Evolutionary conservation across 1,140 invertebrate genomes (phyloP).

Genomic region (Drosophila azteca): DNA sequence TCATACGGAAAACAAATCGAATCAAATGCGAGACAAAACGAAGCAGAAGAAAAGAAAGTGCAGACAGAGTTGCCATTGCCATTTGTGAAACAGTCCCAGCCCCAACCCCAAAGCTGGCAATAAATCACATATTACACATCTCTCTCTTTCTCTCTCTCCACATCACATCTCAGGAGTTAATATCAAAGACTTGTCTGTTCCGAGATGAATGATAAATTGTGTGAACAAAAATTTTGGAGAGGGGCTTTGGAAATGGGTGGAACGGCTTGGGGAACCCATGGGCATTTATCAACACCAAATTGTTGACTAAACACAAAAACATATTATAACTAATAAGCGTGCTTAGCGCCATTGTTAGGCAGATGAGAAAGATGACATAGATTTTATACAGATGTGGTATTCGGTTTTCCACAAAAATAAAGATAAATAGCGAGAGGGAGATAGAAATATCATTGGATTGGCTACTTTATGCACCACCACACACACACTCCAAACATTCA

Average conservation of each 20-base stretch:
- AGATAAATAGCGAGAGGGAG: neutral
- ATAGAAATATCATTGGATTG: conserved; percentile 39
- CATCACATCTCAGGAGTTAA: conserved; percentile 28
- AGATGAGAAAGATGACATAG: conserved; percentile 53
- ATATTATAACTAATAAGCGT: conserved; percentile 73
- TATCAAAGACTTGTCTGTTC: conserved; percentile 9
- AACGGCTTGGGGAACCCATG: conserved; percentile 4
- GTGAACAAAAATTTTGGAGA: conserved; percentile 47
- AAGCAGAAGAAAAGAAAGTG: conserved; percentile 46
- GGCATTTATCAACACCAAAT: conserved; percentile 56
- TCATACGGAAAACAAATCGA: conserved; percentile 23
- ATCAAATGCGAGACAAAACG: conserved; percentile 15
- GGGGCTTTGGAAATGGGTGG: conserved; percentile 12
- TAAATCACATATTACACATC: conserved; percentile 40
- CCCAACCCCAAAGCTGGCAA: neutral
- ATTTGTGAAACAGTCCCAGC: conserved; percentile 29
- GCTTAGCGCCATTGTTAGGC: conserved; percentile 69
- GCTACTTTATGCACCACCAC: conserved; percentile 65
- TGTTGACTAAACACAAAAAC: conserved; percentile 66
- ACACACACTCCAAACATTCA: too few relatives aligned
- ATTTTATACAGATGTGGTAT: conserved; percentile 3
- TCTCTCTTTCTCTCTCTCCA: neutral
- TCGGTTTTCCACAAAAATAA: conserved; percentile 15
- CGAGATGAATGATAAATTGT: conserved; percentile 59
- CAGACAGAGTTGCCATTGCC: conserved; percentile 35